Conservation (phyloP, 1,140 invertebrate species). For the Drosophila punjabiensis region DNA sequence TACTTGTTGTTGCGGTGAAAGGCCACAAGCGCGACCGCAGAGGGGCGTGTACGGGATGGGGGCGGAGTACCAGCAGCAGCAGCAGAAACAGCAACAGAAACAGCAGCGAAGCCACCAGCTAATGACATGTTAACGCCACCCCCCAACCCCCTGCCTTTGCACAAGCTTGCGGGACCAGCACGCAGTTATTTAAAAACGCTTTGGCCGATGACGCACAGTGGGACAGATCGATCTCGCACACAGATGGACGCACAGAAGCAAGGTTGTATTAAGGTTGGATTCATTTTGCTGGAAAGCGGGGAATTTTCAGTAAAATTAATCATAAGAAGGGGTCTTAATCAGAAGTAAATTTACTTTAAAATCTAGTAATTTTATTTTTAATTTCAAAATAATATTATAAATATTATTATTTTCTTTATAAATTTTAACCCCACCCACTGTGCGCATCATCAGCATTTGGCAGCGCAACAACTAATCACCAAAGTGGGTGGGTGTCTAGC, state of each 20-base stretch:
- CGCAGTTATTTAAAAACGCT: constrained; percentile 81
- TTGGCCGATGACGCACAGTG: constrained; percentile 66
- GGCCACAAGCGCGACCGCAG: constrained; percentile 58
- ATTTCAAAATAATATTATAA: too few relatives aligned
- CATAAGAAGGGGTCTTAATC: not conserved
- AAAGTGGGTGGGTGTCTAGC: constrained; percentile 71
- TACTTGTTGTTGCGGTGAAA: constrained; percentile 76
- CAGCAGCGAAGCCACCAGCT: constrained; percentile 56
- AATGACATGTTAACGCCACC: constrained; percentile 79
- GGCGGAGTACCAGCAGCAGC: constrained; percentile 42
- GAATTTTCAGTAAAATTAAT: not conserved
- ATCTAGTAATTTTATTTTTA: too few relatives aligned
- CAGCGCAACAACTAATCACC: constrained; percentile 52
- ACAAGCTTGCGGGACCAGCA: constrained; percentile 50
- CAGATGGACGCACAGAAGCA: not conserved
- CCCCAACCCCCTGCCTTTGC: constrained; percentile 2
- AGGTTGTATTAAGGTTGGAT: constrained; percentile 8
- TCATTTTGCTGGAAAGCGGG: constrained; percentile 5
- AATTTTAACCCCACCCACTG: constrained; percentile 24
- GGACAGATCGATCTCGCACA: constrained; percentile 22
- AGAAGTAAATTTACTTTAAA: not conserved
- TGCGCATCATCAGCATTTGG: constrained; percentile 31
- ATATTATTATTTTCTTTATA: not conserved
- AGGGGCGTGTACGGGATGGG: constrained; percentile 42
- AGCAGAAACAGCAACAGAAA: constrained; percentile 9